phyloP scores from a whole-genome alignment of 1,140 invertebrate species.

The Protaetia brevitarsis region DNA sequence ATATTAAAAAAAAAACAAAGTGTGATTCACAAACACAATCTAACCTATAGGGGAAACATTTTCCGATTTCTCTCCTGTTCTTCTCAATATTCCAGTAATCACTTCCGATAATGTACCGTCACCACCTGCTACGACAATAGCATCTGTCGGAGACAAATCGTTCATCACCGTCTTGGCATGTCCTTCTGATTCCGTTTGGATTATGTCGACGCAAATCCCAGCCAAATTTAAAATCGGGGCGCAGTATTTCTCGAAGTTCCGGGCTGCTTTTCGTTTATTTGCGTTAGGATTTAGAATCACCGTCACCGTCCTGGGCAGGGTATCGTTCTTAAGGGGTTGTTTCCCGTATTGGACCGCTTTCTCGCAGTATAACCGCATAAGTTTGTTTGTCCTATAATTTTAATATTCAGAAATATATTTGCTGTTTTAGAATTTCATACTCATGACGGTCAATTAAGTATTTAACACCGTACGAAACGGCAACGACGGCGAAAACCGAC shows the following conservation, averaged over 20 bases:
- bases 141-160: constrained; percentile 70
- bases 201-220: constrained; percentile 75
- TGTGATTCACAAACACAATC: no score
- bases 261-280: constrained; percentile 68
- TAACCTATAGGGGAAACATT: constrained; percentile 39
- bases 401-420: constrained; percentile 22
- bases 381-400: constrained; percentile 60
- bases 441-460: constrained; percentile 65
- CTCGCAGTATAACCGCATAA: constrained; percentile 74
- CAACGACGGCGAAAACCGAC: constrained; percentile 60
- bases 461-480: constrained; percentile 62
- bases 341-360: constrained; percentile 71
- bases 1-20: no score
- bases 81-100: constrained; percentile 69
- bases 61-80: constrained; percentile 59
- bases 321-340: constrained; percentile 55
- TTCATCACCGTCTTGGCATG: constrained; percentile 70
- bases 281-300: constrained; percentile 89
- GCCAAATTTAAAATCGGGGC: constrained; percentile 88
- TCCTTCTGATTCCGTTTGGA: constrained; percentile 81
- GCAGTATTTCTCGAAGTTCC: constrained; percentile 88
- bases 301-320: constrained; percentile 71
- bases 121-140: constrained; percentile 87
- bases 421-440: constrained; percentile 53
- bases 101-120: constrained; percentile 91